A percentile compares a stretch with the other conserved stretches of the same genome.
Conservation (phyloP, 2,797 vertebrate species). For the Acanthurus lineatus region DNA sequence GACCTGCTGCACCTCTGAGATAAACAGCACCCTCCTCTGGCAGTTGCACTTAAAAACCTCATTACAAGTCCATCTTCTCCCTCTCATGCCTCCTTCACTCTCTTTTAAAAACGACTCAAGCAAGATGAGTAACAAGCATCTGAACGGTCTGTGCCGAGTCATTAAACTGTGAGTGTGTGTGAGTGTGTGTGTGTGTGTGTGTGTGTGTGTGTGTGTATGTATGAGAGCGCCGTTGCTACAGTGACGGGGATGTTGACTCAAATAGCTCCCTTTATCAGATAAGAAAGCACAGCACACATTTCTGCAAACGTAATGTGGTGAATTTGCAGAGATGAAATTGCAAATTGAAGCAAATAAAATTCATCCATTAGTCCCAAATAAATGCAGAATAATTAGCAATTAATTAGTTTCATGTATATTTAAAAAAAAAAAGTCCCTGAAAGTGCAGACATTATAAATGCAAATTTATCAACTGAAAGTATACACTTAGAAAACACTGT, state of each 20-base stretch:
- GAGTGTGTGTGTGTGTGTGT: slow-evolving; percentile 2
- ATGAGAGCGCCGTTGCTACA: slow-evolving; percentile 54
- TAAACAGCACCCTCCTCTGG: slow-evolving; percentile 73
- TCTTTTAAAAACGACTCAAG: slow-evolving; percentile 17
- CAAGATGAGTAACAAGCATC: slow-evolving; percentile 26
- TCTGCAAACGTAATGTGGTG: not conserved
- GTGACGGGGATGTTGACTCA: slow-evolving; percentile 33
- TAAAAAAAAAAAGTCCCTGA: not conserved
- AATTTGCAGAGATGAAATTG: not conserved
- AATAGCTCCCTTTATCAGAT: slow-evolving; percentile 19
- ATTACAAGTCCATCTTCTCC: not conserved
- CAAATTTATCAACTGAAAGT: accelerated
- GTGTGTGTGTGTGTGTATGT: not conserved
- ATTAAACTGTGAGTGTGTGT: slow-evolving; percentile 20
- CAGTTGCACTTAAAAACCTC: slow-evolving; percentile 7
- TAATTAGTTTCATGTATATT: not conserved
- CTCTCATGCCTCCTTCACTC: not conserved
- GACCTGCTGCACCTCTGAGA: slow-evolving; percentile 53
- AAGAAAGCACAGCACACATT: not conserved
- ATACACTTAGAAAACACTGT: too few relatives aligned
- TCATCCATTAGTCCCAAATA: not conserved
- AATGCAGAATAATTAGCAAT: too few relatives aligned
- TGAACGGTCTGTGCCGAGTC: slow-evolving; percentile 3
- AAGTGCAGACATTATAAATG: not conserved
- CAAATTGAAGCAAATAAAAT: not conserved